These are phyloP conservation scores for Aplysina aerophoba DNA, from an alignment of 37 sponge, comb jelly and placozoan species.

Conservation along the genomic window DNA sequence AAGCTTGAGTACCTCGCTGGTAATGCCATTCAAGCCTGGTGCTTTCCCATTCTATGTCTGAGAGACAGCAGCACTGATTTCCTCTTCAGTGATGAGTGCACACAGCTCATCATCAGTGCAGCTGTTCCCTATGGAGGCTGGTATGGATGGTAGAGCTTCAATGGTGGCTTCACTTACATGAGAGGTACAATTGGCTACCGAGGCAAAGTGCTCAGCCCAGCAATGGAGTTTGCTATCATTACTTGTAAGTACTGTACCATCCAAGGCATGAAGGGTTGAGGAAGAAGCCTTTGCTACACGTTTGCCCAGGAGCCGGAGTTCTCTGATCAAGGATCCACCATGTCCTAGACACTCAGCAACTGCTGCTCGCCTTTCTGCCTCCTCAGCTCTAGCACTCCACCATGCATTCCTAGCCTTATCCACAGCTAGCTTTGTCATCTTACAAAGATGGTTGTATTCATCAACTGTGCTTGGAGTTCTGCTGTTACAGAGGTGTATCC, in stretches of 20 bases:
- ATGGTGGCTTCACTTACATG: not conserved
- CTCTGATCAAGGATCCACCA: slow-evolving; percentile 14
- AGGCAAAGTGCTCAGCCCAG: slow-evolving; percentile 31
- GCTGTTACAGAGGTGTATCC: slow-evolving; percentile 30
- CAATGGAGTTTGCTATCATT: not conserved
- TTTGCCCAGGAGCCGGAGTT: not conserved
- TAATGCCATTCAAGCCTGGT: slow-evolving; percentile 17
- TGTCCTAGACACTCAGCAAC: not conserved
- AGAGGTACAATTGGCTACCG: not conserved
- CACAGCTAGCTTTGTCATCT: slow-evolving; percentile 28
- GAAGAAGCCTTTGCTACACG: slow-evolving; percentile 2
- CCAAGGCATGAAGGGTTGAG: slow-evolving; percentile 18
- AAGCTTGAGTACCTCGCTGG: slow-evolving; percentile 12
- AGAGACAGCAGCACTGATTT: too few species aligned
- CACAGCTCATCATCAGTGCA: slow-evolving; percentile 26
- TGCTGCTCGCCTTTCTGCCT: slow-evolving; percentile 11
- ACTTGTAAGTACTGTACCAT: slow-evolving; percentile 16
- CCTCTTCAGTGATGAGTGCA: too few species aligned
- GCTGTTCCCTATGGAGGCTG: slow-evolving; percentile 4
- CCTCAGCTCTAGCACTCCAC: slow-evolving; percentile 31
- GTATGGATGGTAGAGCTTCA: slow-evolving; percentile 6
- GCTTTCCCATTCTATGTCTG: not conserved
- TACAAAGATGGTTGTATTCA: slow-evolving; percentile 1
- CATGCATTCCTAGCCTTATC: slow-evolving; percentile 14
- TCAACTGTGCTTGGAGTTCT: not conserved